Percentiles rank a stretch among this genome's conserved stretches.
phyloP scores from a whole-genome alignment of 2,888 invertebrate genomes.

The Polydesmus complanatus region DNA sequence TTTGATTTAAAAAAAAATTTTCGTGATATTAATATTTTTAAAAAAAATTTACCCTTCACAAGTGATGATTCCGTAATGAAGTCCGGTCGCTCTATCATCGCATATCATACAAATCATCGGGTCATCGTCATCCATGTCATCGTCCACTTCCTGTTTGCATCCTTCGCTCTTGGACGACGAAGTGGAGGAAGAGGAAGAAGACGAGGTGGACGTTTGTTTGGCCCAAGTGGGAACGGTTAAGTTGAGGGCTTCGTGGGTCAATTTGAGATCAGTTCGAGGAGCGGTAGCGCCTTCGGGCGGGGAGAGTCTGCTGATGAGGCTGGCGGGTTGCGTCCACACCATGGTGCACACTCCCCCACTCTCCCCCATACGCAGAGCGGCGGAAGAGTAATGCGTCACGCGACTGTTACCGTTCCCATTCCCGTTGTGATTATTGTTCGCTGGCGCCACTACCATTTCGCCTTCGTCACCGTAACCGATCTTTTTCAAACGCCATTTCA shows the following conservation, averaged over 20 bases:
- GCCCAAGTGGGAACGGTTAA: constrained; percentile 28
- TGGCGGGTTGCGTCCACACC: constrained; percentile 49
- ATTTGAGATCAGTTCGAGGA: constrained; percentile 5
- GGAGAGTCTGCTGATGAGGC: constrained; percentile 39
- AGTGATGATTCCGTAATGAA: constrained; percentile 97
- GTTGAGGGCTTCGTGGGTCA: constrained; percentile 20
- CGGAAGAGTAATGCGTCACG: constrained; percentile 34
- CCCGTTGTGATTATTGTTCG: constrained; percentile 23
- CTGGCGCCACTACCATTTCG: constrained; percentile 11
- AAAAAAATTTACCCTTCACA: constrained; percentile 70
- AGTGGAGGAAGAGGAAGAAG: constrained; percentile 23
- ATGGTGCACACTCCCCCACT: constrained; percentile 68
- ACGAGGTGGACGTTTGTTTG: constrained; percentile 30
- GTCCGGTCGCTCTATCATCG: constrained; percentile 92
- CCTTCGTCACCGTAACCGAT: constrained; percentile 6
- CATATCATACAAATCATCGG: constrained; percentile 98
- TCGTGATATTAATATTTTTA: not conserved
- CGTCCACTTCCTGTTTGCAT: not conserved
- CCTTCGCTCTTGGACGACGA: not conserved
- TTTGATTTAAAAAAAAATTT: not conserved
- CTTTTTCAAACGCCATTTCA: constrained; percentile 14
- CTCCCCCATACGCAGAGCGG: constrained; percentile 85
- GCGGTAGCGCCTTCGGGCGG: constrained; percentile 14
- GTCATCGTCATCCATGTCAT: constrained; percentile 51
- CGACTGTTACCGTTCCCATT: not conserved